Conservation (phyloP, 2,113 vertebrate species). For the Indicator maculatus region DNA sequence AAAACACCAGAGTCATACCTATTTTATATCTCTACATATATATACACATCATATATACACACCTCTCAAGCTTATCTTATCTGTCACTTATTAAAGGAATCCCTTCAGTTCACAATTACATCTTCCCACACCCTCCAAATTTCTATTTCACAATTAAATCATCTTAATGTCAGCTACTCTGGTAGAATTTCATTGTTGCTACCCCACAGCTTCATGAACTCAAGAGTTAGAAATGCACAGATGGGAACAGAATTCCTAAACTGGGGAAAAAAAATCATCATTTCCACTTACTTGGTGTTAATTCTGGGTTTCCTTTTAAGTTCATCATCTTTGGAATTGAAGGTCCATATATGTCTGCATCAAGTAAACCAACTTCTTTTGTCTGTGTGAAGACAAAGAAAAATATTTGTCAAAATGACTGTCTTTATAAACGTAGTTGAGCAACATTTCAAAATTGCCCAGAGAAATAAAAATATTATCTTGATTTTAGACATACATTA, state of each 20-base stretch:
- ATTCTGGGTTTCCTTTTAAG: slow-evolving; percentile 90
- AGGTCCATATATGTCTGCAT: slow-evolving; percentile 93
- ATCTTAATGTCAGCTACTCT: not conserved
- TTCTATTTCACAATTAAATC: not conserved
- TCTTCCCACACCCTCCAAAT: not conserved
- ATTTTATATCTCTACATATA: not conserved
- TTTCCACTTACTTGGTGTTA: slow-evolving; percentile 84
- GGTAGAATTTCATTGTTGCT: slow-evolving; percentile 2
- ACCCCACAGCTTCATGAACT: slow-evolving; percentile 31
- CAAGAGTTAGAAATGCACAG: slow-evolving; percentile 22
- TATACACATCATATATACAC: not conserved
- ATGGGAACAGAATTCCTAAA: slow-evolving; percentile 8
- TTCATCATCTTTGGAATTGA: slow-evolving; percentile 97
- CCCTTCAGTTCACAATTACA: not conserved
- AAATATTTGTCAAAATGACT: not conserved
- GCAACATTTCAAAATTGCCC: not conserved
- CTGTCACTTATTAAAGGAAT: not conserved
- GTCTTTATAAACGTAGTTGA: not conserved
- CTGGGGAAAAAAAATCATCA: not conserved
- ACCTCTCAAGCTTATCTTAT: not conserved
- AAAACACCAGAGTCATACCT: not conserved
- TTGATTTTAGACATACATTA: not conserved
- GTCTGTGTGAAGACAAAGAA: slow-evolving; percentile 70
- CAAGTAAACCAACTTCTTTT: slow-evolving; percentile 89
- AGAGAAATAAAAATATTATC: not conserved